phyloP scores from a whole-genome alignment of 2,888 invertebrate genomes.

The Epistrophella euchroma region DNA sequence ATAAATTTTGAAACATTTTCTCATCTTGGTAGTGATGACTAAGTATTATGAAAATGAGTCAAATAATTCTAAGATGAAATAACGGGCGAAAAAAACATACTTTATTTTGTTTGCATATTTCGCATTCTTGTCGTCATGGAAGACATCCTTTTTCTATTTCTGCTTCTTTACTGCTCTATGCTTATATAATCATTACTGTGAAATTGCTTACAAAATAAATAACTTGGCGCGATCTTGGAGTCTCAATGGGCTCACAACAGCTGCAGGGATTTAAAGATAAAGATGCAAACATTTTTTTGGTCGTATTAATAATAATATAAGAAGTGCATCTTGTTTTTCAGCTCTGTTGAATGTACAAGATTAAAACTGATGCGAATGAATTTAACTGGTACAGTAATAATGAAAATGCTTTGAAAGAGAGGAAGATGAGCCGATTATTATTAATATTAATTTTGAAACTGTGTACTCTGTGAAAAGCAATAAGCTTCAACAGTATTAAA shows the following conservation, averaged over 20 bases:
- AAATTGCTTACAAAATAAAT: slow-evolving; percentile 7
- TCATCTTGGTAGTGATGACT: neutral
- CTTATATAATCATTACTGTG: neutral
- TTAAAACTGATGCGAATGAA: neutral
- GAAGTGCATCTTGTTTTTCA: slow-evolving; percentile 6
- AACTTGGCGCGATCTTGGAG: neutral
- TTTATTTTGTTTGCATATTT: neutral
- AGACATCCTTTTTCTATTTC: neutral
- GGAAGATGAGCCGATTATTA: neutral
- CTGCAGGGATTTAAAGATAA: neutral
- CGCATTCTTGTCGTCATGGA: neutral
- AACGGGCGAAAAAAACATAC: neutral
- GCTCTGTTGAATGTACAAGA: neutral
- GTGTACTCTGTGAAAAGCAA: neutral
- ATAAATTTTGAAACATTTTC: neutral
- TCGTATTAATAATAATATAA: neutral
- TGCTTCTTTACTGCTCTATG: neutral
- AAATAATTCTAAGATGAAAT: neutral
- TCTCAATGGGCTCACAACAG: neutral
- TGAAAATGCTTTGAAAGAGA: neutral
- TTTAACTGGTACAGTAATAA: neutral
- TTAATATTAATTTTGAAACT: neutral
- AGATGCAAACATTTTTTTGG: neutral
- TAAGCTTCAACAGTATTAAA: neutral
- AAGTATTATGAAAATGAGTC: neutral